These are phyloP conservation scores for Macroramphosus scolopax DNA, from an alignment of 2,797 vertebrate genomes.

Conservation along the genomic window DNA sequence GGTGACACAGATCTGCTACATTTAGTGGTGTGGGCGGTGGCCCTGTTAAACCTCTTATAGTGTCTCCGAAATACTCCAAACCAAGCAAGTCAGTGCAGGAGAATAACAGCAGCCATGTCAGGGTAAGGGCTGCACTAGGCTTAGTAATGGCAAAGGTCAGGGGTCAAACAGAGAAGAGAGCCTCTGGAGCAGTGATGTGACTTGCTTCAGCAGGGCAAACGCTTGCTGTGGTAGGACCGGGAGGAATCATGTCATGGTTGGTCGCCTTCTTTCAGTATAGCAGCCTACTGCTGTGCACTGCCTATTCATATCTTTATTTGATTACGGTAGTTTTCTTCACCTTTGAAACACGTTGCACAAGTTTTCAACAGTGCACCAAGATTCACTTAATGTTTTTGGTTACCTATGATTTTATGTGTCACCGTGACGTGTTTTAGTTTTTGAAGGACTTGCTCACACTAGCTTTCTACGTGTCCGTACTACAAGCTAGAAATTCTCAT, in stretches of 20 bases:
- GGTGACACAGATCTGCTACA: slow-evolving; percentile 71
- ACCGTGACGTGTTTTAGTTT: neutral
- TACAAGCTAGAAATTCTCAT: too few species aligned
- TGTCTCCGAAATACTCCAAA: slow-evolving; percentile 60
- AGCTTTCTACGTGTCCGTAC: too few species aligned
- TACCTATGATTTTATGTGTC: too few species aligned
- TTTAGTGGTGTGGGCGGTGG: slow-evolving; percentile 69
- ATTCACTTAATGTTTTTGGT: neutral
- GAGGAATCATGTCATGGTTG: neutral
- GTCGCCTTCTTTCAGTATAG: too few species aligned
- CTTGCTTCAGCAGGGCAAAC: too few species aligned
- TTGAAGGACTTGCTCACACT: too few species aligned
- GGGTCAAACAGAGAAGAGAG: slow-evolving; percentile 3
- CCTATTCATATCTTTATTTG: too few species aligned
- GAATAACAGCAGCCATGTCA: too few species aligned
- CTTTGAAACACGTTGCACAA: slow-evolving; percentile 8
- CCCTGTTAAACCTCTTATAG: slow-evolving; percentile 70
- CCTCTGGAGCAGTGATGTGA: neutral
- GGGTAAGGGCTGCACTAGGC: slow-evolving; percentile 23
- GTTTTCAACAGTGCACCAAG: neutral
- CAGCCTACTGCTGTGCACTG: too few species aligned
- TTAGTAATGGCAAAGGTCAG: slow-evolving; percentile 19
- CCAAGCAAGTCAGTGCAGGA: slow-evolving; percentile 48
- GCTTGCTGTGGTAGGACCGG: too few species aligned
- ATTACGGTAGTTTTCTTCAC: too few species aligned